Conservation (phyloP, 2,888 invertebrate genomes). For the Amphiduros pacificus region DNA sequence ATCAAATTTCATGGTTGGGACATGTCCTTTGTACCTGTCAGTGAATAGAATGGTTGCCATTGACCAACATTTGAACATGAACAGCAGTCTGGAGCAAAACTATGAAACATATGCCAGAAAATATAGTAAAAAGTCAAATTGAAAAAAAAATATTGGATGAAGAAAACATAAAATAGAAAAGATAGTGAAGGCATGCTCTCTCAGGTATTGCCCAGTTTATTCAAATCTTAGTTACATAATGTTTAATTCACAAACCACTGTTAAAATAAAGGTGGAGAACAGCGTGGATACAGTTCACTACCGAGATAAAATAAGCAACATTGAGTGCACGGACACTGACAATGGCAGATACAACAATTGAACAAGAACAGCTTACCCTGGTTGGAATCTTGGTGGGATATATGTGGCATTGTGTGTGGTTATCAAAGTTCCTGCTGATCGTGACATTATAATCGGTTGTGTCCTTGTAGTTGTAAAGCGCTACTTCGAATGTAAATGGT, state of each 20-base stretch:
- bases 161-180: background rate
- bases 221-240: background rate
- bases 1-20: conserved; percentile 58
- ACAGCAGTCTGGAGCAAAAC: no score
- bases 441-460: conserved; percentile 43
- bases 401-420: conserved; percentile 59
- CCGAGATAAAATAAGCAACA: no score
- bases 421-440: conserved; percentile 58
- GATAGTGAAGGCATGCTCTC: background rate
- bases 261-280: background rate
- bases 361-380: conserved; percentile 46
- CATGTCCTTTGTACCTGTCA: conserved; percentile 58
- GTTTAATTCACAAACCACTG: background rate
- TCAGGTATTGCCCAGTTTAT: background rate
- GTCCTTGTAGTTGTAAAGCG: no score
- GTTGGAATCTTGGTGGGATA: conserved; percentile 57
- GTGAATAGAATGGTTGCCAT: no score
- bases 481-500: no score
- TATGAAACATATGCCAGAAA: no score
- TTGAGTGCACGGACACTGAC: background rate
- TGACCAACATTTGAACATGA: no score
- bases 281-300: background rate
- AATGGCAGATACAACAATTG: background rate
- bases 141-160: background rate
- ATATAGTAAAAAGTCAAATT: no score